Evolutionary conservation across 2,797 vertebrate species (phyloP).

Genomic region (Enteromius unitaeniatus): DNA sequence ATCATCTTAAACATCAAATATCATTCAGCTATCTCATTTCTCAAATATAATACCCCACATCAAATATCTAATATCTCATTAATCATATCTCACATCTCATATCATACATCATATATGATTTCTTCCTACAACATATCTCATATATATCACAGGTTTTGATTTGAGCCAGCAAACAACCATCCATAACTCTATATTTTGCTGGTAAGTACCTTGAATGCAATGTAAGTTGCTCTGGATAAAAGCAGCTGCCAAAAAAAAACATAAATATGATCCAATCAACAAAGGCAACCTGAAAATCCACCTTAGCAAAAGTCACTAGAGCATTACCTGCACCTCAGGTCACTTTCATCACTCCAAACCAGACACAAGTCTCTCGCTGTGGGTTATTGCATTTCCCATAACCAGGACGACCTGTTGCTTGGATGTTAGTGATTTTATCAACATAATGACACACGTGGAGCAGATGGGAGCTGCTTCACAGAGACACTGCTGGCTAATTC

Average conservation of each 20-base stretch:
- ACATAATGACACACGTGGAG: constrained; percentile 17
- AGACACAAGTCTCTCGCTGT: not conserved
- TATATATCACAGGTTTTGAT: too few species aligned
- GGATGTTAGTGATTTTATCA: constrained; percentile 23
- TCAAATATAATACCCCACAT: not conserved
- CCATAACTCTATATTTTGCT: too few species aligned
- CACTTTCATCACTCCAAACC: constrained; percentile 6
- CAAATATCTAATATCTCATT: not conserved
- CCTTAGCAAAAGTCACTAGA: not conserved
- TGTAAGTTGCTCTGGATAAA: too few species aligned
- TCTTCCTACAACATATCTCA: not conserved
- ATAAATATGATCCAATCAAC: not conserved
- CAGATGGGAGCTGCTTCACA: constrained; percentile 8
- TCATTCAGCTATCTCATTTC: not conserved
- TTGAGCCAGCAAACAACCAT: too few species aligned
- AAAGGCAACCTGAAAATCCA: not conserved
- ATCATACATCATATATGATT: not conserved
- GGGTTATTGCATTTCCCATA: constrained; percentile 18
- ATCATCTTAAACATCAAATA: not conserved
- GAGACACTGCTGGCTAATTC: constrained; percentile 33
- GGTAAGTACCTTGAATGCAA: too few species aligned
- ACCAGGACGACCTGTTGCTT: constrained; percentile 20
- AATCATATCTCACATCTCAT: not conserved
- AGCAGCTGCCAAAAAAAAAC: too few species aligned
- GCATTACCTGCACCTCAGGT: constrained; percentile 9